phyloP scores from a whole-genome alignment of 2,888 invertebrate species.

The Argyra leucocephala region DNA sequence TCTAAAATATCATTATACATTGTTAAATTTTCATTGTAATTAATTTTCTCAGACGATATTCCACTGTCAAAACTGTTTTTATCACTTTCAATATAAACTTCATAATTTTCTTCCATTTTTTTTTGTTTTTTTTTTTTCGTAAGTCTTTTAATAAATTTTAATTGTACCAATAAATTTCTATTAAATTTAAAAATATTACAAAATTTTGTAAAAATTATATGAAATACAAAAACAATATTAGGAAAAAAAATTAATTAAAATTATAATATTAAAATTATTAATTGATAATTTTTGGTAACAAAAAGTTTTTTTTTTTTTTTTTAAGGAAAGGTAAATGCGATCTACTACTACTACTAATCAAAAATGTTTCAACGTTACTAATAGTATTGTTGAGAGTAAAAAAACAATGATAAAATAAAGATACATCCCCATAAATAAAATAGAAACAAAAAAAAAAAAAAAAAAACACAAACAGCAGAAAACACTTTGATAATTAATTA shows the following conservation, averaged over 20 bases:
- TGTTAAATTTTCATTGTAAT: neutral
- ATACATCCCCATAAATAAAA: neutral
- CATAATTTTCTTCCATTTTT: neutral
- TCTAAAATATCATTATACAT: neutral
- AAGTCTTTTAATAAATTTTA: too few species aligned
- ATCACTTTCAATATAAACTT: neutral
- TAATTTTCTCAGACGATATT: neutral
- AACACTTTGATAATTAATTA: neutral
- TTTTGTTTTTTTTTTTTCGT: neutral
- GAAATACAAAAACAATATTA: too few species aligned
- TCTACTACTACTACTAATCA: neutral
- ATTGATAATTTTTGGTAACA: neutral
- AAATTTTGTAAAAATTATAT: too few species aligned
- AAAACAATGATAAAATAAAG: neutral
- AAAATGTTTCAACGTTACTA: neutral
- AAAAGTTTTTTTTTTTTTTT: too few species aligned
- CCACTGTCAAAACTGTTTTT: constrained; percentile 1
- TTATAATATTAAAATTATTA: neutral
- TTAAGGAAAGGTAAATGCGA: too few species aligned
- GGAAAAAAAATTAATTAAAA: neutral
- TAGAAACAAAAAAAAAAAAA: neutral
- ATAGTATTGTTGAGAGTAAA: neutral
- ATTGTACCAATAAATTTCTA: too few species aligned
- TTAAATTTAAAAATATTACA: too few species aligned
- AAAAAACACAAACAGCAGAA: neutral